These are phyloP conservation scores for Eilema caniola DNA, from an alignment of 2,888 invertebrate species.

Conservation along the genomic window DNA sequence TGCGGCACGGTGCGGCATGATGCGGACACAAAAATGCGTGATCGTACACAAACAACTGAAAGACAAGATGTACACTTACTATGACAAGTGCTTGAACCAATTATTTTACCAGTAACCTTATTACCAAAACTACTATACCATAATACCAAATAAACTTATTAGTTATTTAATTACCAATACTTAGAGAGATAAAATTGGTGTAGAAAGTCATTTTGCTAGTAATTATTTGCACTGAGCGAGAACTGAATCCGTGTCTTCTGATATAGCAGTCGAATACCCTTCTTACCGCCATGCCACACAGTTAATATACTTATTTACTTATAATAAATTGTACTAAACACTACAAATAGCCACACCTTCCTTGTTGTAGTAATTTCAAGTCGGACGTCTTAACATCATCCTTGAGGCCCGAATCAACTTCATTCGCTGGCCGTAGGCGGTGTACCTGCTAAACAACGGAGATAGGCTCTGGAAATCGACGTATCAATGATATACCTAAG, in stretches of 20 bases:
- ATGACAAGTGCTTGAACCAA: slow-evolving; percentile 24
- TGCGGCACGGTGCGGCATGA: not conserved
- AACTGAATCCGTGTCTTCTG: not conserved
- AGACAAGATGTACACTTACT: slow-evolving; percentile 27
- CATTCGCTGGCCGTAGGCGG: no score
- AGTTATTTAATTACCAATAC: no score
- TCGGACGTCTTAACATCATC: no score
- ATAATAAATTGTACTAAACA: no score
- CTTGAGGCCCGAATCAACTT: no score
- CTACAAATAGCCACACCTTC: no score
- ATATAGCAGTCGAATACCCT: not conserved
- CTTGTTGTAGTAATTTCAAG: no score
- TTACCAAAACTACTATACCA: no score
- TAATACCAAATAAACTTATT: no score
- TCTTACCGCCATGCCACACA: not conserved
- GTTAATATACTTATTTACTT: not conserved
- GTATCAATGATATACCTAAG: no score
- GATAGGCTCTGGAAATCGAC: no score
- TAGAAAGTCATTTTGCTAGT: not conserved
- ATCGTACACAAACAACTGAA: slow-evolving; percentile 45
- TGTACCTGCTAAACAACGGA: no score
- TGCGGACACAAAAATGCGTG: slow-evolving; percentile 32
- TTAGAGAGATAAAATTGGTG: not conserved
- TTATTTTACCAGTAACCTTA: not conserved
- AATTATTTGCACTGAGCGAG: not conserved